Percentiles rank a stretch among this genome's conserved stretches.
Conservation (phyloP, 2,888 invertebrate species). For the Tipula helvola region DNA sequence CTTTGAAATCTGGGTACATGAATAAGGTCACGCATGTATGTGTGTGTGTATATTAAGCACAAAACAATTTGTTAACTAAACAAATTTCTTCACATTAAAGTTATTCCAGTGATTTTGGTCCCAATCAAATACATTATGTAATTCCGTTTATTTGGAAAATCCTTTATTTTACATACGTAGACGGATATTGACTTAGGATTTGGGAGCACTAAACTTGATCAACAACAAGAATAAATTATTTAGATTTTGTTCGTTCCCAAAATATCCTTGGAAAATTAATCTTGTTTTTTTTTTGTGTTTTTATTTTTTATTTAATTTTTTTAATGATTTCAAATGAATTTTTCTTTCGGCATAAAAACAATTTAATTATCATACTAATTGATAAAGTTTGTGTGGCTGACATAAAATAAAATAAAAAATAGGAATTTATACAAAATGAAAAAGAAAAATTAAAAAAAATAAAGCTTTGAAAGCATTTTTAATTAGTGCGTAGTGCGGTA, state of each 20-base stretch:
- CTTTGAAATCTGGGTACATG: neutral
- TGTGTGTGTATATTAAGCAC: neutral
- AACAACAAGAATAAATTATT: neutral
- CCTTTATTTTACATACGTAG: neutral
- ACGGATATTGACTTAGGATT: neutral
- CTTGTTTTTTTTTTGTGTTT: neutral
- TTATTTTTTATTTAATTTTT: neutral
- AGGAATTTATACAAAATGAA: neutral
- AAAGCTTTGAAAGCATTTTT: neutral
- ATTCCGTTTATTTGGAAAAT: neutral
- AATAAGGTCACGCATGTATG: neutral
- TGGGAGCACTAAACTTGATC: neutral
- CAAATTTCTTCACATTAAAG: neutral
- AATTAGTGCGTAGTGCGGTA: neutral
- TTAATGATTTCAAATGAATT: neutral
- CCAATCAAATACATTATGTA: neutral
- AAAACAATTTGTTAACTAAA: neutral
- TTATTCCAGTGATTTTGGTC: neutral
- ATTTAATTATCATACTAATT: constrained; percentile 4
- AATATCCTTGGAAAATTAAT: neutral
- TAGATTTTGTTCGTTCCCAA: neutral
- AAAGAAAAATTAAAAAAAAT: neutral
- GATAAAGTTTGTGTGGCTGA: neutral
- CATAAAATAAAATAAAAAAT: neutral
- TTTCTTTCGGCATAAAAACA: neutral